phyloP scores from a whole-genome alignment of 2,888 invertebrate genomes.

The Acholoe squamosa region DNA sequence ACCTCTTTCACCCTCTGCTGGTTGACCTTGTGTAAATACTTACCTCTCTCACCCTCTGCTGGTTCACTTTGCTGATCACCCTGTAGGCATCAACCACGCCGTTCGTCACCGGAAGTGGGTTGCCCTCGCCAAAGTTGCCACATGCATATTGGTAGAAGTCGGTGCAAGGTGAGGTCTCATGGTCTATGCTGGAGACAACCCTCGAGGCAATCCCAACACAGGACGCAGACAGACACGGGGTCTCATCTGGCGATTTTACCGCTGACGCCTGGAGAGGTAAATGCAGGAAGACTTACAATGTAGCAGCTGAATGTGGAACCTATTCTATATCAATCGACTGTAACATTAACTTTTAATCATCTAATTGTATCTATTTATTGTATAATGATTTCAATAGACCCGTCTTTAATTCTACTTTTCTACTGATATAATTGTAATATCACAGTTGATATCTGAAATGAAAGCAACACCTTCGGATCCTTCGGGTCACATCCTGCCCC shows the following conservation, averaged over 20 bases:
- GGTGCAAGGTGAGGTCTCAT: constrained; percentile 4
- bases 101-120: constrained; percentile 27
- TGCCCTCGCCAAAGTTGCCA: constrained; percentile 24
- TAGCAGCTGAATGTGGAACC: too few species aligned
- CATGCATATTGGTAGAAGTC: constrained; percentile 54
- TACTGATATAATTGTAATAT: too few species aligned
- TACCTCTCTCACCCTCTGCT: not conserved
- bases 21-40: not conserved
- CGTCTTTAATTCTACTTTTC: too few species aligned
- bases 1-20: not conserved
- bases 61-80: not conserved
- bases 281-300: too few species aligned
- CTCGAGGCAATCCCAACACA: constrained; percentile 25
- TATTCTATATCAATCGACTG: too few species aligned
- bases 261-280: not conserved
- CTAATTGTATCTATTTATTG: too few species aligned
- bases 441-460: too few species aligned
- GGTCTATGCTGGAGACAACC: constrained; percentile 24
- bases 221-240: not conserved
- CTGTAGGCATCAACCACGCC: constrained; percentile 34
- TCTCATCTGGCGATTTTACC: not conserved
- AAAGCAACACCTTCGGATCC: not conserved
- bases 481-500: not conserved
- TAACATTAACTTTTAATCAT: too few species aligned
- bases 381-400: too few species aligned